Conservation (phyloP, 2,888 invertebrate species). For the Orthonychiurus folsomi region DNA sequence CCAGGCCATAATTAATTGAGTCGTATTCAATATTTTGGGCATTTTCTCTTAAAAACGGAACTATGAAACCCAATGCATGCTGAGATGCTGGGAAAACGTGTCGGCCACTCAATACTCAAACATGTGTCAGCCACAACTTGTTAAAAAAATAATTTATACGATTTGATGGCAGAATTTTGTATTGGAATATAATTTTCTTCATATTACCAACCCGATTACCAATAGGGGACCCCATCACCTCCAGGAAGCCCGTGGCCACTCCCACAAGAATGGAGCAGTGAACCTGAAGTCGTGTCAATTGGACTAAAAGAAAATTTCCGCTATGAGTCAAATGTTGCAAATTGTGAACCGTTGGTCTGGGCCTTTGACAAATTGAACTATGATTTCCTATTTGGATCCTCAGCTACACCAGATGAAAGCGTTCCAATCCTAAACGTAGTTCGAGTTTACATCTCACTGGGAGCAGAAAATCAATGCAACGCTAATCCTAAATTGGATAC, state of each 20-base stretch:
- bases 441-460: background rate
- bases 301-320: background rate
- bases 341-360: slow-evolving; percentile 26
- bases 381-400: slow-evolving; percentile 21
- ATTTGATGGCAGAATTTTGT: too few relatives aligned
- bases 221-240: slow-evolving; percentile 20
- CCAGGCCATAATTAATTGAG: too few relatives aligned
- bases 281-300: background rate
- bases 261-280: slow-evolving; percentile 15
- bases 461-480: background rate
- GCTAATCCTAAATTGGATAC: slow-evolving; percentile 15
- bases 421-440: slow-evolving; percentile 2
- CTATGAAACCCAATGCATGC: too few relatives aligned
- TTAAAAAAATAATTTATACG: too few relatives aligned
- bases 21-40: too few relatives aligned
- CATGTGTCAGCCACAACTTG: too few relatives aligned
- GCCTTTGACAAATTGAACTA: slow-evolving; percentile 31
- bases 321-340: slow-evolving; percentile 7
- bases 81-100: too few relatives aligned
- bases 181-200: too few relatives aligned
- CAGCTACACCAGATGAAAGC: slow-evolving; percentile 11
- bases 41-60: too few relatives aligned
- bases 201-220: too few relatives aligned
- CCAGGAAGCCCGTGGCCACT: slow-evolving; percentile 36
- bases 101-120: too few relatives aligned